Conservation (phyloP, 1,140 invertebrate genomes). For the Telenomus remus region DNA sequence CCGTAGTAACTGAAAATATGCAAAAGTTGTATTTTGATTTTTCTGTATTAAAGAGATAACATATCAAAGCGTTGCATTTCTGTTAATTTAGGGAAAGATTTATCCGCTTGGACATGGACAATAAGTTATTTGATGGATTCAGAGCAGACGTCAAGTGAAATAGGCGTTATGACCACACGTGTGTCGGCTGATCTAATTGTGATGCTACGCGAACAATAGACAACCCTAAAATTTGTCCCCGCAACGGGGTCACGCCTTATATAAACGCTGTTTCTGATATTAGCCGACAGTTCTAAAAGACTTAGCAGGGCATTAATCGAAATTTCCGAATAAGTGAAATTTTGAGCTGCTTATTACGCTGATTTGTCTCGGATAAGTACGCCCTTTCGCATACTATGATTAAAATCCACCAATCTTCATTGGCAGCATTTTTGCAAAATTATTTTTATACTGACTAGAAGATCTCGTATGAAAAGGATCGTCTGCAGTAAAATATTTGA, state of each 20-base stretch:
- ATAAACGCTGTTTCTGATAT: slow-evolving; percentile 55
- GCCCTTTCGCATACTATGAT: too few species aligned
- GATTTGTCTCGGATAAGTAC: slow-evolving; percentile 58
- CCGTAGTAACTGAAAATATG: too few species aligned
- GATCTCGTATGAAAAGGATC: too few species aligned
- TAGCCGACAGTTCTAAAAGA: slow-evolving; percentile 56
- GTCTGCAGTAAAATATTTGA: too few species aligned
- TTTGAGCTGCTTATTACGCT: slow-evolving; percentile 56
- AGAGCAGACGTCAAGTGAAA: slow-evolving; percentile 51
- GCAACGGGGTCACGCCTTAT: slow-evolving; percentile 63
- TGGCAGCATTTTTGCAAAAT: too few species aligned
- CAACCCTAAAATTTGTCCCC: slow-evolving; percentile 52
- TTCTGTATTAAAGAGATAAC: not conserved
- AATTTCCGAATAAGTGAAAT: slow-evolving; percentile 44
- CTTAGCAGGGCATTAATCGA: slow-evolving; percentile 52
- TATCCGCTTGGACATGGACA: slow-evolving; percentile 36
- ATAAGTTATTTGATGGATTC: slow-evolving; percentile 32
- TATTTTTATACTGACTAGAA: too few species aligned
- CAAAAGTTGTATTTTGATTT: too few species aligned
- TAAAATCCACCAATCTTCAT: too few species aligned
- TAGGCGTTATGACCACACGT: slow-evolving; percentile 61
- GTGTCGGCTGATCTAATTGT: slow-evolving; percentile 67
- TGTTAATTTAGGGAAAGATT: slow-evolving; percentile 48
- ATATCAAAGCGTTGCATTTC: slow-evolving; percentile 26
- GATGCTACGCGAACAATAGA: slow-evolving; percentile 64